Evolutionary conservation across 2,888 invertebrate genomes (phyloP).

Genomic region (Acanthococcus lagerstroemiae): DNA sequence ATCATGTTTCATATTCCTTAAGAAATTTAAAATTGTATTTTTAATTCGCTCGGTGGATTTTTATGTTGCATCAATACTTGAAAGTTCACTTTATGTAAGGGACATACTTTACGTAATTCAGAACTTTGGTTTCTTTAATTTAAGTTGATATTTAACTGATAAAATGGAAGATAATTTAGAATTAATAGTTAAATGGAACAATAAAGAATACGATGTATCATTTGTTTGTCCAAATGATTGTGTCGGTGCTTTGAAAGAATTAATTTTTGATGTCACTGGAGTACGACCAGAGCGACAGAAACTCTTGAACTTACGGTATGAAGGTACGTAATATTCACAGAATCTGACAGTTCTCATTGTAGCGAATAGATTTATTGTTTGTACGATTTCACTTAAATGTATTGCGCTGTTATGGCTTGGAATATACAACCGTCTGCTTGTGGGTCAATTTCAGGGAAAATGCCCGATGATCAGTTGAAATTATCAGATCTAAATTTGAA

Average conservation of each 20-base stretch:
- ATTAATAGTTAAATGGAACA: conserved; percentile 84
- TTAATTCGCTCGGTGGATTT: too few species aligned
- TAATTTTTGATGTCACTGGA: conserved; percentile 76
- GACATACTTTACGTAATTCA: too few species aligned
- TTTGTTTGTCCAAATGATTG: conserved; percentile 67
- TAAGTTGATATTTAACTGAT: not conserved
- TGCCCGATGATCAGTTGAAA: conserved; percentile 66
- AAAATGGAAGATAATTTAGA: conserved; percentile 39
- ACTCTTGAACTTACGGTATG: conserved; percentile 79
- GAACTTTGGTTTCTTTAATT: too few species aligned
- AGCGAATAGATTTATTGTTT: too few species aligned
- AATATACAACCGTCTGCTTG: too few species aligned
- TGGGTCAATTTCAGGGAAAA: conserved; percentile 56
- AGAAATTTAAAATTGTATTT: too few species aligned
- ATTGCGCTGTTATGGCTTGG: too few species aligned
- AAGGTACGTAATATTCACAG: conserved; percentile 52
- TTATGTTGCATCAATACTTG: too few species aligned
- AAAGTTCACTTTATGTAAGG: too few species aligned
- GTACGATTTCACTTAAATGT: too few species aligned
- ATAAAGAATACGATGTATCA: conserved; percentile 72
- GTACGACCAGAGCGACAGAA: conserved; percentile 90
- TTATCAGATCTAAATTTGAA: conserved; percentile 70
- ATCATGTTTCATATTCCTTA: too few species aligned
- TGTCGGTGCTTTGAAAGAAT: conserved; percentile 66
- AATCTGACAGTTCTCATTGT: not conserved